Evolutionary conservation across 2,113 vertebrate species (phyloP), one percentile per base, ranked within the genome.

Genomic region (Microtus pennsylvanicus): DNA sequence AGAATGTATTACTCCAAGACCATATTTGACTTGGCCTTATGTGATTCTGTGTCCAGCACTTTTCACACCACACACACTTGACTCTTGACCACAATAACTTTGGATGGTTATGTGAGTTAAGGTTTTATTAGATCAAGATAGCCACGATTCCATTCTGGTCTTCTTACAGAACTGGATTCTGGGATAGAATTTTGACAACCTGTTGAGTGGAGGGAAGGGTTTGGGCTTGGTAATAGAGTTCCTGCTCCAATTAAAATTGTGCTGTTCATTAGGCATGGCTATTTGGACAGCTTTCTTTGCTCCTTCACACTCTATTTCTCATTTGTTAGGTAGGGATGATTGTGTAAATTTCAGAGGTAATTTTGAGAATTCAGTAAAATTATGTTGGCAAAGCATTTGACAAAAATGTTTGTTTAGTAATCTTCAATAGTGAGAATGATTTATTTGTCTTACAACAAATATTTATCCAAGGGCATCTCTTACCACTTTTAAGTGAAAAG

Each of bases 111-210:
- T 24, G 24, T 33, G 55, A 38, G 1, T 65, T 24, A 3, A 12
- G 19, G n/a, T 65, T 87, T 26, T 50, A 30, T 19, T 13, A 1
- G 10, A 17, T 33, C 7, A 35, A 61, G 47, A 30, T 0, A 0
- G 0, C 1, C 3, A 0, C 0, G 12, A 26, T 1, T 0, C n/a
- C 1, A 0, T 1, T 0, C 1, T 17, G 45, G 35, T 42, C 33
- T 50, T 50, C 42, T 14, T 42, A 21, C 0, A 65, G 91, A 55
- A 12, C 13, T 70, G 78, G 21, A 47, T 74, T 85, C 80, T 80
- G 65, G 65, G 72, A 7, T 14, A 52, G 42, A 33, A 52, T 45
- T 55, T 21, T 21, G 50, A 17, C 12, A 19, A 4, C 5, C 21
- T 7, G 0, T 1, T 3, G 61, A 35, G 1, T 35, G 63, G 83